Evolutionary conservation across 2,113 vertebrate species (phyloP).

Genomic region (Nettapus auritus): DNA sequence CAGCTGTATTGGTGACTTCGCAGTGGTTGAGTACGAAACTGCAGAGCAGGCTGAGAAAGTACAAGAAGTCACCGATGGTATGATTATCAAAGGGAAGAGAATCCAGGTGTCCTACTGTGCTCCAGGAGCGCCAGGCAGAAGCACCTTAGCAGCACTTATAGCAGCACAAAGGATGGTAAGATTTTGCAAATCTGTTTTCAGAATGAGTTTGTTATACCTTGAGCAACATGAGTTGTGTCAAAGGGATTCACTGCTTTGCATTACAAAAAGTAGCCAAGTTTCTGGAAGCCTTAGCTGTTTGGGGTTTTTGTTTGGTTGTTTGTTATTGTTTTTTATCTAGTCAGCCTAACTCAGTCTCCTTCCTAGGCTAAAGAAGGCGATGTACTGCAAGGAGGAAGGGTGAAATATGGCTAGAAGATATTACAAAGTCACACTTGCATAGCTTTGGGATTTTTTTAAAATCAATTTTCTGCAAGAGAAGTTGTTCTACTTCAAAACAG

Average conservation of each 20-base stretch:
- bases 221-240: background rate
- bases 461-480: background rate
- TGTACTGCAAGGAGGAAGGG: background rate
- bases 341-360: background rate
- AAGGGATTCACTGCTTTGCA: background rate
- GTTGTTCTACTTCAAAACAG: background rate
- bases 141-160: conserved; percentile 92
- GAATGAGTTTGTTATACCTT: background rate
- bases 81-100: conserved; percentile 80
- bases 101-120: conserved; percentile 91
- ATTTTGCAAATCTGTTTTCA: no score
- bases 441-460: background rate
- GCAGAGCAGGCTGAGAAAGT: conserved; percentile 90
- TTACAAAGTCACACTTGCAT: rapidly evolving
- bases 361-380: background rate
- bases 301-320: background rate
- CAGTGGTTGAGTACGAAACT: conserved; percentile 91
- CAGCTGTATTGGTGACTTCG: conserved; percentile 86
- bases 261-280: background rate
- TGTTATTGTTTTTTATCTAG: background rate
- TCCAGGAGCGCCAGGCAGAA: conserved; percentile 92
- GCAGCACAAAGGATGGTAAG: conserved; percentile 96
- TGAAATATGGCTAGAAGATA: background rate
- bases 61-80: conserved; percentile 80
- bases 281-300: background rate